Base-by-base conservation (phyloP, 2,797 vertebrate genomes). In the Siniperca obscura region DNA sequence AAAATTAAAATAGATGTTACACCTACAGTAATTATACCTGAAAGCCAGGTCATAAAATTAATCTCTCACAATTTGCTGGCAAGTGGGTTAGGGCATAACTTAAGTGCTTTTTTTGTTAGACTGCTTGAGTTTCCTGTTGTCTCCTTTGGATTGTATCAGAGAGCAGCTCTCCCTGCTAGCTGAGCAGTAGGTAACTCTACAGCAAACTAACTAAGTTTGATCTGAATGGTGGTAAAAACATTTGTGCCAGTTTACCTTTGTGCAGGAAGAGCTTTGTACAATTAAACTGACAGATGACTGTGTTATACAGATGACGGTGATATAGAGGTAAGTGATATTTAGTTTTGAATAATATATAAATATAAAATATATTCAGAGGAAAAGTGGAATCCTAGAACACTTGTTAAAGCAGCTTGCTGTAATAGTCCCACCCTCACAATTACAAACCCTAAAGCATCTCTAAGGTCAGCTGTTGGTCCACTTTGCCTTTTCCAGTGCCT, bases 201-300 rank as follows among this genome's bases (percentile, higher is more conserved):
- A 65, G 59, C 9, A 70, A 74, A 73, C 25, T 52, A 30, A 42
- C 12, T 74, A 42, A 74, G 10, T 80, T 81, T 61, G 34, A 82
- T 80, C 57, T 48, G 53, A 60, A 27, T 17, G 30, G 17, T 38
- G 5, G 13, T 34, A 17, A 38, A 77, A 50, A 53, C 25, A 66
- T 12, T 7, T 34, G 10, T 4, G 22, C 36, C 10, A 30, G 9
- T 68, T 53, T 44, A 53, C 34, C 16, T 38, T 9, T 42, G 17
- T 64, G 7, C 44, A n/a, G 5, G 1, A 38, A 48, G 1, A 53
- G 13, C 65, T 79, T 79, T 68, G 14, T 65, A 42, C 50, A 73
- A 50, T 19, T 16, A 78, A 70, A 38, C 1, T 38, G 30, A 82
- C 12, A 36, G 46, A 53, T 62, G 48, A n/a, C n/a, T n/a, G n/a